Conservation (phyloP, 2,888 invertebrate genomes). For the Quadriops clusia region DNA sequence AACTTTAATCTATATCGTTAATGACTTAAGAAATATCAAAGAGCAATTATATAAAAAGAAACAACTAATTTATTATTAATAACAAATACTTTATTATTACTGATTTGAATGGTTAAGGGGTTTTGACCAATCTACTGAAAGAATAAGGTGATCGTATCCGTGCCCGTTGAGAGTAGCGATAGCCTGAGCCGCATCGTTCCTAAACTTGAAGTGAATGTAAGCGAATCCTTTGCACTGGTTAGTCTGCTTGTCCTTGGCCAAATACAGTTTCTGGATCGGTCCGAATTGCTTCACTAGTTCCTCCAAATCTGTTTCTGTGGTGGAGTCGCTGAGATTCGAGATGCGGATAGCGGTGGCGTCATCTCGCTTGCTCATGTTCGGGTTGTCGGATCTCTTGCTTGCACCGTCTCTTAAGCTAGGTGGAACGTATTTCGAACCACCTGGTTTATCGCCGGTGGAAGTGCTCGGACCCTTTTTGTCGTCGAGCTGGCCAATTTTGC, state of each 20-base stretch:
- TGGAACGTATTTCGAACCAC: constrained; percentile 70
- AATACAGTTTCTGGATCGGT: constrained; percentile 81
- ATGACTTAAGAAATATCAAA: no score
- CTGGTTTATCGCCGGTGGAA: constrained; percentile 26
- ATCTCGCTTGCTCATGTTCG: constrained; percentile 56
- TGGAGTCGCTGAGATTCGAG: constrained; percentile 93
- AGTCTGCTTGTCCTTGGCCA: constrained; percentile 86
- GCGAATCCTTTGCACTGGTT: constrained; percentile 94
- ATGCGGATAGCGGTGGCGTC: constrained; percentile 90
- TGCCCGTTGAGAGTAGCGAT: constrained; percentile 82
- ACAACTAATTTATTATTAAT: no score
- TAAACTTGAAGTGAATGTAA: constrained; percentile 90
- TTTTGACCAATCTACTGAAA: constrained; percentile 98
- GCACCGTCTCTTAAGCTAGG: constrained; percentile 80
- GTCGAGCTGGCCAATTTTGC: constrained; percentile 48
- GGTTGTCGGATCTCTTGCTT: constrained; percentile 57
- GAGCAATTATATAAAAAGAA: no score
- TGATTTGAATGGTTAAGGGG: constrained; percentile 39
- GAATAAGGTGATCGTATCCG: constrained; percentile 95
- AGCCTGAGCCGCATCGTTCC: constrained; percentile 85
- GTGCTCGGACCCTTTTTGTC: constrained; percentile 37
- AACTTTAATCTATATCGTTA: no score
- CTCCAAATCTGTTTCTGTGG: constrained; percentile 88
- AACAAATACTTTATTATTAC: no score
- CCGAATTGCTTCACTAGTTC: constrained; percentile 93